Percentiles rank a stretch among this genome's conserved stretches.
Evolutionary conservation across 2,797 vertebrate genomes (phyloP).

Genomic region (Fistularia commersonii): DNA sequence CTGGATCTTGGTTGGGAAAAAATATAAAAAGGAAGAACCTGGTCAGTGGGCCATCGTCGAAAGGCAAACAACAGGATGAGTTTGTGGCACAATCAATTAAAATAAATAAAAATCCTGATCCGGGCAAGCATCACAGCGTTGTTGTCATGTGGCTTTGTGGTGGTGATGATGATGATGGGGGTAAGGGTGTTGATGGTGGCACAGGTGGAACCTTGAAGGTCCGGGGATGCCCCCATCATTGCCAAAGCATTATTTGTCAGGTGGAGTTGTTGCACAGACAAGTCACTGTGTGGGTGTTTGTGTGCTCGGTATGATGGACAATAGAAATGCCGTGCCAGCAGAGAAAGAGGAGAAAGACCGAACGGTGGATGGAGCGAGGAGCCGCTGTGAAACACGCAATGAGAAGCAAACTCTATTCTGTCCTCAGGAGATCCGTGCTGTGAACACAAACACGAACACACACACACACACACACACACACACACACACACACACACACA

Average conservation of each 20-base stretch:
- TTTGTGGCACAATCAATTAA: constrained; percentile 1
- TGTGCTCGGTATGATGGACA: constrained; percentile 14
- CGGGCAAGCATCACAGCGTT: background rate
- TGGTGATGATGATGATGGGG: constrained; percentile 8
- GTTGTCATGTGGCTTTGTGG: constrained; percentile 6
- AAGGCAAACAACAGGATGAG: too few relatives aligned
- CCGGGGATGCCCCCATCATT: constrained; percentile 17
- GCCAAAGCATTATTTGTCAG: constrained; percentile 4
- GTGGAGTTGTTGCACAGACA: constrained; percentile 8
- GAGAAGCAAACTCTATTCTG: background rate
- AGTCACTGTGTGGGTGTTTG: constrained; percentile 9
- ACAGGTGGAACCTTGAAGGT: constrained; percentile 7
- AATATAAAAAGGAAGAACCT: too few relatives aligned
- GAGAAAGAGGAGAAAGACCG: constrained; percentile 3
- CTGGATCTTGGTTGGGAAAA: too few relatives aligned
- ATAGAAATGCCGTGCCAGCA: constrained; percentile 14
- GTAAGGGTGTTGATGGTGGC: constrained; percentile 20
- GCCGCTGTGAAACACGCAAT: constrained; percentile 5
- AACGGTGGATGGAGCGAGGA: constrained; percentile 3
- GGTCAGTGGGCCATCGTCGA: too few relatives aligned
- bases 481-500: too few relatives aligned
- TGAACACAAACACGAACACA: too few relatives aligned
- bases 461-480: too few relatives aligned
- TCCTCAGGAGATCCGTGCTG: too few relatives aligned
- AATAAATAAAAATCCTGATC: too few relatives aligned